Base-by-base conservation (phyloP, 92 coral and sea anemone genomes). In the Plumapathes pennacea region DNA sequence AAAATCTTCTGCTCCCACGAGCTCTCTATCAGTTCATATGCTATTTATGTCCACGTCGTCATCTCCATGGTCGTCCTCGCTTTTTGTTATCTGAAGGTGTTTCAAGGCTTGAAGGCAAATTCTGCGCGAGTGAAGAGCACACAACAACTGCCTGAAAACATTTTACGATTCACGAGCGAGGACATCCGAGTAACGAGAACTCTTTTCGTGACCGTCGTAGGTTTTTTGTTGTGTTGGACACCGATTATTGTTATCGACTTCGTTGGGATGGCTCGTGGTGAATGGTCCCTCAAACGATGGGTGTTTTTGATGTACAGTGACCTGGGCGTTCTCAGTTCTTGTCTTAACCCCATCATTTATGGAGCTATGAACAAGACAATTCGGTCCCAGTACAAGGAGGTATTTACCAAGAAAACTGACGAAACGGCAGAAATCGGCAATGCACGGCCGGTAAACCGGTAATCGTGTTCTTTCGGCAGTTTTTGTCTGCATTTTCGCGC, bases 1-100 rank as follows among this genome's bases (percentile, higher is more conserved):
- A 71, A 71, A 38, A 60, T 50, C 19, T 71, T 71, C 28, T 71
- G 71, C 38, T 71, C 51, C 33, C 27, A 59, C 66, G 52, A 59
- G 39, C 38, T 28, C 26, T 26, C 66, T 9, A 10, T 59, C 14
- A 40, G 25, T 4, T 14, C 50, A 9, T 11, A 37, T 26, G 38
- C 44, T 11, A 42, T 59, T 11, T 42, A 59, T 17, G 10, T 40
- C 10, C 24, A 48, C 17, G 0, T 62, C 10, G 19, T 28, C 12
- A 8, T 40, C 26, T 62, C 69, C 19, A 14, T 46, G 2, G 43
- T 28, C n/a, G 45, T 47, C 18, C 69, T 62, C 24, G 29, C 69
- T 8, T 62, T 62, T 62, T 62, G 69, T 13, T 62, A 62, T 47
- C 1, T 62, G 25, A 46, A 32, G 1, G 69, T 62, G n/a, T 62